Percentiles rank a stretch among this genome's conserved stretches.
Conservation (phyloP, 2,113 vertebrate species). For the Chrysochloris asiatica region DNA sequence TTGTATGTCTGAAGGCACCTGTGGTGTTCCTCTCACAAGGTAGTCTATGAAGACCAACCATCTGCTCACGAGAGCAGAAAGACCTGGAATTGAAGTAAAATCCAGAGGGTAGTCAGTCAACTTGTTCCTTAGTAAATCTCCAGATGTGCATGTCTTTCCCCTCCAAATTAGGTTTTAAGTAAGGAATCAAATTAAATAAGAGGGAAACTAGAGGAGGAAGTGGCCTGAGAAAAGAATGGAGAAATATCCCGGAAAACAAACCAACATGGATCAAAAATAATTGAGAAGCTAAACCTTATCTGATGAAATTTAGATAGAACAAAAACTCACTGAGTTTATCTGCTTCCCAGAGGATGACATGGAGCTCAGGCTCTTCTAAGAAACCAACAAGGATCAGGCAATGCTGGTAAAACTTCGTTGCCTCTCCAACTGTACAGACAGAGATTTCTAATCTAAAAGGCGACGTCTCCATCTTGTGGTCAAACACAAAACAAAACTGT, state of each 20-base stretch:
- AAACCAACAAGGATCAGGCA: fast-evolving
- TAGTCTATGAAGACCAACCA: neutral
- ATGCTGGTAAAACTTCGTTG: neutral
- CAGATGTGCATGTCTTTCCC: neutral
- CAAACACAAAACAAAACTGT: slow-evolving; percentile 61
- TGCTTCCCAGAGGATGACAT: fast-evolving
- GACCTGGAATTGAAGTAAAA: neutral
- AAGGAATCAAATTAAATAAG: neutral
- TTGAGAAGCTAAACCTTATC: neutral
- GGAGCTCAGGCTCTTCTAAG: fast-evolving
- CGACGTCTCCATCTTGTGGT: slow-evolving; percentile 83
- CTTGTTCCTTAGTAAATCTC: neutral
- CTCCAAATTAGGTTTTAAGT: slow-evolving; percentile 3
- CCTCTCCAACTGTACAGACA: fast-evolving
- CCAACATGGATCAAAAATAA: neutral
- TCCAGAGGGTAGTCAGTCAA: neutral
- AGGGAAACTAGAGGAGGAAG: neutral
- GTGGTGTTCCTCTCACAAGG: neutral
- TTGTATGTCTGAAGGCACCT: neutral
- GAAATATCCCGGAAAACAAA: neutral
- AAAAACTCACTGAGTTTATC: neutral
- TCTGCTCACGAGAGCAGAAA: neutral
- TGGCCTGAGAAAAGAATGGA: neutral
- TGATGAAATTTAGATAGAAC: neutral
- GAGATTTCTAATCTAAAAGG: neutral